Evolutionary conservation across 2,888 invertebrate genomes (phyloP), one percentile per base, ranked within the genome.

Genomic region (Acronicta psi): DNA sequence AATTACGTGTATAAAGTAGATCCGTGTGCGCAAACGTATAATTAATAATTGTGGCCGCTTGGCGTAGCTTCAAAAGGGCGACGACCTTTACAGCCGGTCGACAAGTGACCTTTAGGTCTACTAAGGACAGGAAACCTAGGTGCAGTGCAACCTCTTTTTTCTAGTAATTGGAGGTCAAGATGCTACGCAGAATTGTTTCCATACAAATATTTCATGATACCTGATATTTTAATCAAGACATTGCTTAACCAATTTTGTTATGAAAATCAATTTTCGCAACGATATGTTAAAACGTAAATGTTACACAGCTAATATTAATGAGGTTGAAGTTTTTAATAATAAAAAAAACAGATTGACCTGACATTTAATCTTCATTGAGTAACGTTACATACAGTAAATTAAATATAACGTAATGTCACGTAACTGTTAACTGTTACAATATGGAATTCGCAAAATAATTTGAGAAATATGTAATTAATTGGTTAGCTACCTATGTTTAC

Each of bases 71-170:
- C 77, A 83, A 80, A 80, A 81, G 90, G 86, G 84, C 88, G 83
- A 84, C 78, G 87, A 86, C 87, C 91, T 88, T 85, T 81, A 69
- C 72, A 79, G 80, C 73, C 80, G 83, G 85, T 82, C 83, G 82
- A 83, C 90, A 86, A 87, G 82, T 92, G 87, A 92, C 92, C 92
- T 93, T 93, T 92, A 84, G 68, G 69, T 79, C 69, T 74, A 75
- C 77, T 73, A 65, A 61, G 64, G 73, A 71, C 69, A 74, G 74
- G 72, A 72, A 78, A 73, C 69, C 70, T 63, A 77, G 64, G 56
- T 65, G 47, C 37, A 45, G 36, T n/a, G 55, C 63, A 63, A 66
- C 53, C 49, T 63, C 57, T 73, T 75, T 74, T 68, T 67, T 49
- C 9, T 18, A 42, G 46, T 47, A 64, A 57, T 62, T 60, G 14